Evolutionary conservation across 2,888 invertebrate species (phyloP), one percentile per base, ranked within the genome.

Genomic region (Cephus spinipes): DNA sequence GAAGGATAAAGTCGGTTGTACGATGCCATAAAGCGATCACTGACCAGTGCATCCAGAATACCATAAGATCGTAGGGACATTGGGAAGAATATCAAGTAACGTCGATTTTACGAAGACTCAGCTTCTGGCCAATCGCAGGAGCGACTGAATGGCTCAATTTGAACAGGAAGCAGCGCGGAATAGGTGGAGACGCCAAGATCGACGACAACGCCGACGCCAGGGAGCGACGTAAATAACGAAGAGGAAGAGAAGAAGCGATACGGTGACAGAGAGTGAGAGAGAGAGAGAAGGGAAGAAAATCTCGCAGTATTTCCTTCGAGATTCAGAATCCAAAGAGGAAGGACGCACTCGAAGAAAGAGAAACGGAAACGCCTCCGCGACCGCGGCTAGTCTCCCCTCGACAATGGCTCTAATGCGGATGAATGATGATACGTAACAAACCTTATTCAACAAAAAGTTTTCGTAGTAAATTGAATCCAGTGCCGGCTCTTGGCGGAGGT

Each of bases 381-480:
- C 55, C 55, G 55, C 55, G 55, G 55, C 55, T 9, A 55, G 55
- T 55, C 55, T 55, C 23, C 55, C 23, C 55, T 76, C 78, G 68
- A 83, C 83, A 83, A 85, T 82, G 79, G 81, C 73, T 82, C 79
- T 85, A 83, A 87, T 81, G 82, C 78, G 82, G 79, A 81, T 80
- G 83, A 83, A 83, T 81, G 83, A 83, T 81, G 85, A 87, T 87
- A 83, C 85, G 87, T 87, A 87, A 88, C 87, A 88, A 88, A 87
- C 85, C 87, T 83, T 85, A 87, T 88, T 87, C 84, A 82, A 84
- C 80, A 83, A 84, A 86, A 87, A 85, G 81, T 86, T 89, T 88
- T 85, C 83, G 81, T 81, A 82, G 83, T 87, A 87, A 88, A 88
- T 88, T 87, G 86, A 89, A 89, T 89, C 83, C 81, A 78, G 77